These are phyloP conservation scores for Leucoma salicis DNA, from an alignment of 2,888 invertebrate genomes.

Conservation along the genomic window DNA sequence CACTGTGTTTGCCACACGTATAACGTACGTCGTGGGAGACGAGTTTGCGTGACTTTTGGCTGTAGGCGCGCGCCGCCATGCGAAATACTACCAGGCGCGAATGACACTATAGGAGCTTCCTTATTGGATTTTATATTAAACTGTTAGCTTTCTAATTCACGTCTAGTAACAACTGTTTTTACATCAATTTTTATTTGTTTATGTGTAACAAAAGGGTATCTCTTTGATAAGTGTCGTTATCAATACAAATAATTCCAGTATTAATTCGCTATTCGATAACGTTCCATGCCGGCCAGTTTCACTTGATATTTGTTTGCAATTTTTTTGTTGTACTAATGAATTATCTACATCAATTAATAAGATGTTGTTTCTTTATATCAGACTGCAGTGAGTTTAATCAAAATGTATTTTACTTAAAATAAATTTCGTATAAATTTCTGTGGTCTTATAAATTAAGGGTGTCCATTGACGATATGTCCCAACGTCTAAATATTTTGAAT, in stretches of 20 bases:
- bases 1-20: slow-evolving; percentile 34
- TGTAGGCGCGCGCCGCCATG: slow-evolving; percentile 57
- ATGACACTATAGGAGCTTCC: slow-evolving; percentile 36
- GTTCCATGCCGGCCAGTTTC: neutral
- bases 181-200: neutral
- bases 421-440: too few relatives aligned
- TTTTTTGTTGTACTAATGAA: too few relatives aligned
- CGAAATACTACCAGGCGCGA: slow-evolving; percentile 62
- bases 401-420: too few relatives aligned
- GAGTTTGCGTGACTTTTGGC: slow-evolving; percentile 38
- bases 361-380: too few relatives aligned
- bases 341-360: too few relatives aligned
- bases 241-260: neutral
- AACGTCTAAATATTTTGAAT: too few relatives aligned
- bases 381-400: too few relatives aligned
- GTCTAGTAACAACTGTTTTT: neutral
- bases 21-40: slow-evolving; percentile 39
- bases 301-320: too few relatives aligned
- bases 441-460: too few relatives aligned
- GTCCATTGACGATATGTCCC: too few relatives aligned
- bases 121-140: slow-evolving; percentile 13
- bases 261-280: neutral
- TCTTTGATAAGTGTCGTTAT: neutral
- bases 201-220: neutral
- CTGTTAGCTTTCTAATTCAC: neutral